phyloP scores from a whole-genome alignment of 2,797 vertebrate genomes.

The Knipowitschia caucasica region DNA sequence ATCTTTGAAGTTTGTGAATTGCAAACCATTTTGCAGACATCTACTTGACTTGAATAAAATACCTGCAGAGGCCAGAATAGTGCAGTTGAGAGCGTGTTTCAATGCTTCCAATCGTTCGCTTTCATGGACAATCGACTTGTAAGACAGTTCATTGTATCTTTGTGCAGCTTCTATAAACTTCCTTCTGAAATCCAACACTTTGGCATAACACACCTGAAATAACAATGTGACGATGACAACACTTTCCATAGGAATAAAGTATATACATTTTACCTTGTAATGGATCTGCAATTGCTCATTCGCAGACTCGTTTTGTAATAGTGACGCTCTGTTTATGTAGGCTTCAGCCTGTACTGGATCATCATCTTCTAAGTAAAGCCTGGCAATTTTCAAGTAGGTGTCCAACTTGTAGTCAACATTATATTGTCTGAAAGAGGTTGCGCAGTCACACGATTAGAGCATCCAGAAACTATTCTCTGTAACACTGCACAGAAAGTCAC shows the following conservation, averaged over 20 bases:
- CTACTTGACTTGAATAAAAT: constrained; percentile 23
- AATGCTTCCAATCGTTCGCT: constrained; percentile 93
- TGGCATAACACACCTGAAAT: constrained; percentile 91
- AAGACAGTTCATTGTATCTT: constrained; percentile 95
- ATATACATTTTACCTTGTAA: constrained; percentile 84
- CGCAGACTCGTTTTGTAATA: constrained; percentile 97
- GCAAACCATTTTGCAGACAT: background rate
- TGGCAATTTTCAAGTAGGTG: constrained; percentile 96
- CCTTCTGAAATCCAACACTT: constrained; percentile 95
- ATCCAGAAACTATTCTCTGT: background rate
- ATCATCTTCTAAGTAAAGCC: constrained; percentile 94
- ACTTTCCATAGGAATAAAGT: background rate
- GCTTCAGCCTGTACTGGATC: constrained; percentile 97
- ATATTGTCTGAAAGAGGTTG: constrained; percentile 81
- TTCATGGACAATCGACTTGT: constrained; percentile 97
- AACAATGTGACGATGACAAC: background rate
- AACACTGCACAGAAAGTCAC: background rate
- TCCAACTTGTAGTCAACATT: constrained; percentile 98
- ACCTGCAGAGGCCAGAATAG: constrained; percentile 98
- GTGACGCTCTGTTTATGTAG: constrained; percentile 95
- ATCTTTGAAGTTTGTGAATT: background rate
- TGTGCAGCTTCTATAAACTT: constrained; percentile 99
- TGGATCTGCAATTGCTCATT: constrained; percentile 98
- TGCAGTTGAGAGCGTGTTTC: constrained; percentile 96
- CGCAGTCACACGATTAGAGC: background rate